Percentiles rank a stretch among this genome's conserved stretches.
These are phyloP conservation scores for Notolabrus celidotus DNA, from an alignment of 2,797 vertebrate genomes.

Conservation along the genomic window DNA sequence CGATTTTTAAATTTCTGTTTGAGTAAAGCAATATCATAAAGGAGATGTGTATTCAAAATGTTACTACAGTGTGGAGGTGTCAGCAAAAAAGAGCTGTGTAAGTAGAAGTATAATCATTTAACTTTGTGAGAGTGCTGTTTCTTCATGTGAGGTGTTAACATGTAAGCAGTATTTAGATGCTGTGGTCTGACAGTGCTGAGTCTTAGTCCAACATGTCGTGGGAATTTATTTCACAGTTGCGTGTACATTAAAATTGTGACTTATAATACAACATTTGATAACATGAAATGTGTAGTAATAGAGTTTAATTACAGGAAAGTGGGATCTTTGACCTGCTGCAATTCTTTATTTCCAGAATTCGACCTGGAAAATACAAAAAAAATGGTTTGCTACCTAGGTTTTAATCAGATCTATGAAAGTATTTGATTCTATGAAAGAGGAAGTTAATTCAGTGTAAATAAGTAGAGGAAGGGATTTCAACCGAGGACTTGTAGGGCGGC, in stretches of 20 bases:
- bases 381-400: too few relatives aligned
- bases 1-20: not conserved
- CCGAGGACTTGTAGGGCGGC: not conserved
- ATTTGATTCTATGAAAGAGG: too few relatives aligned
- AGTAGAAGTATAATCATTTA: not conserved
- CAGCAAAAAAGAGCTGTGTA: not conserved
- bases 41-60: not conserved
- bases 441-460: not conserved
- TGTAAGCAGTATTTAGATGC: not conserved
- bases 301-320: too few relatives aligned
- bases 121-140: not conserved
- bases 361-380: too few relatives aligned
- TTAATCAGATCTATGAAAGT: too few relatives aligned
- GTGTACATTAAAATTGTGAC: not conserved
- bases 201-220: not conserved
- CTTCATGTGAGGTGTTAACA: not conserved
- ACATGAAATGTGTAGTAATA: too few relatives aligned
- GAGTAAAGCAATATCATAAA: not conserved
- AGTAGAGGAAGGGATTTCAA: not conserved
- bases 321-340: too few relatives aligned
- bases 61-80: not conserved
- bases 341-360: too few relatives aligned
- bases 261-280: too few relatives aligned
- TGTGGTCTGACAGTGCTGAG: not conserved
- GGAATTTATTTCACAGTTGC: not conserved